Evolutionary conservation across 2,888 invertebrate genomes (phyloP).

Genomic region (Lasiommata megera): DNA sequence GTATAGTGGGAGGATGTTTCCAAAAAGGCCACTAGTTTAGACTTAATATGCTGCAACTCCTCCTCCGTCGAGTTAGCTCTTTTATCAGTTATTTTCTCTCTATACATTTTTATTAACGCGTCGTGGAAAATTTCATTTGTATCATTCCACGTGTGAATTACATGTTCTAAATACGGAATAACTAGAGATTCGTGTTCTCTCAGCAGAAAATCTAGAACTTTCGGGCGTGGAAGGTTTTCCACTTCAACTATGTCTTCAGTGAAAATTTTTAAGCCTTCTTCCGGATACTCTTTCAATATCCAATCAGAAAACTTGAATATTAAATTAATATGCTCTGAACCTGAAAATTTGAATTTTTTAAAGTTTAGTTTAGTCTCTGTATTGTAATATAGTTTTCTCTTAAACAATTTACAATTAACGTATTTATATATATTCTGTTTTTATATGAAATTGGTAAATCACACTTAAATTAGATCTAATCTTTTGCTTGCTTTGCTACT

Average conservation of each 20-base stretch:
- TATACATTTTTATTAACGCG: slow-evolving; percentile 93
- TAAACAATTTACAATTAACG: not conserved
- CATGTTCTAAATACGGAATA: slow-evolving; percentile 96
- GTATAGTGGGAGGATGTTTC: slow-evolving; percentile 90
- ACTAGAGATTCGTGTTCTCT: slow-evolving; percentile 90
- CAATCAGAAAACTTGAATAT: slow-evolving; percentile 97
- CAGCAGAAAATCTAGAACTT: slow-evolving; percentile 93
- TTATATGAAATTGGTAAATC: no score
- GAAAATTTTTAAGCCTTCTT: slow-evolving; percentile 94
- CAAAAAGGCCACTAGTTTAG: slow-evolving; percentile 88
- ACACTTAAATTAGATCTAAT: no score
- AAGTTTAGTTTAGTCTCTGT: not conserved
- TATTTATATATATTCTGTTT: no score
- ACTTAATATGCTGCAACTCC: slow-evolving; percentile 63
- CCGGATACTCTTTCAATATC: slow-evolving; percentile 92
- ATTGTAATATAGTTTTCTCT: no score
- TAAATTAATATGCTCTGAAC: slow-evolving; percentile 89
- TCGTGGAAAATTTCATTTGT: slow-evolving; percentile 93
- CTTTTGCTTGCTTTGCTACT: no score
- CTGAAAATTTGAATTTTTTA: slow-evolving; percentile 61
- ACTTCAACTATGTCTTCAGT: slow-evolving; percentile 94
- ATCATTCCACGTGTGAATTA: slow-evolving; percentile 95
- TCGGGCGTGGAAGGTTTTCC: slow-evolving; percentile 92
- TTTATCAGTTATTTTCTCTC: slow-evolving; percentile 84
- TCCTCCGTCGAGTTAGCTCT: slow-evolving; percentile 58